A percentile compares a stretch with the other conserved stretches of the same genome.
phyloP scores from a whole-genome alignment of 2,888 invertebrate species.

The Gortyna flavago region DNA sequence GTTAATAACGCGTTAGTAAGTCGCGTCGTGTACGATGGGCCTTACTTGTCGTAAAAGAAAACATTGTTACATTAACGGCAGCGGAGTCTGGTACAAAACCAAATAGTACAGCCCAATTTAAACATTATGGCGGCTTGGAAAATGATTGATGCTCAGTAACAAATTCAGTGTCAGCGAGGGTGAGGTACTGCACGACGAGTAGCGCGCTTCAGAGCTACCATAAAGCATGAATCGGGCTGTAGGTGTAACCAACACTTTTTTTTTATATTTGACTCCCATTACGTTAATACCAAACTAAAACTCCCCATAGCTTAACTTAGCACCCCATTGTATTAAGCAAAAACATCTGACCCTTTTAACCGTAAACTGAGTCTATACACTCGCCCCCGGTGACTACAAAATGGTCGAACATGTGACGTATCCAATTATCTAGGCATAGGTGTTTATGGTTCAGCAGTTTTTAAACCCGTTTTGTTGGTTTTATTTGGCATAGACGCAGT shows the following conservation, averaged over 20 bases:
- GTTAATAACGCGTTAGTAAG: not conserved
- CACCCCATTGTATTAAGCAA: conserved; percentile 2
- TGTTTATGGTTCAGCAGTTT: conserved; percentile 14
- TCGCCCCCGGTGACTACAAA: conserved; percentile 1
- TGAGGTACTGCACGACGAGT: no score
- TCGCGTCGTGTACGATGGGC: not conserved
- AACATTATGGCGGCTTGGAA: not conserved
- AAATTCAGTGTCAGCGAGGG: not conserved
- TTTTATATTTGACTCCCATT: not conserved
- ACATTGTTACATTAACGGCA: not conserved
- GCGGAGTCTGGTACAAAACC: not conserved
- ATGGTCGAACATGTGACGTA: conserved; percentile 8
- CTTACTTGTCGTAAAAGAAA: not conserved
- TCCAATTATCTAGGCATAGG: conserved; percentile 26
- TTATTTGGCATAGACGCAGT: conserved; percentile 8
- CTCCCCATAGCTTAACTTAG: not conserved
- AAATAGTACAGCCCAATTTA: not conserved
- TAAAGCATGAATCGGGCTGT: not conserved
- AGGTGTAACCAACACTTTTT: not conserved
- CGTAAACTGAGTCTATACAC: not conserved
- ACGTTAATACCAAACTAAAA: conserved; percentile 7
- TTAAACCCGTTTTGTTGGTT: conserved; percentile 15
- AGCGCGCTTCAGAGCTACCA: not conserved
- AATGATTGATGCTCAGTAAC: not conserved
- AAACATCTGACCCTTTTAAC: conserved; percentile 8